Conservation (phyloP, 1,140 invertebrate genomes). For the Drosophila setifemur region DNA sequence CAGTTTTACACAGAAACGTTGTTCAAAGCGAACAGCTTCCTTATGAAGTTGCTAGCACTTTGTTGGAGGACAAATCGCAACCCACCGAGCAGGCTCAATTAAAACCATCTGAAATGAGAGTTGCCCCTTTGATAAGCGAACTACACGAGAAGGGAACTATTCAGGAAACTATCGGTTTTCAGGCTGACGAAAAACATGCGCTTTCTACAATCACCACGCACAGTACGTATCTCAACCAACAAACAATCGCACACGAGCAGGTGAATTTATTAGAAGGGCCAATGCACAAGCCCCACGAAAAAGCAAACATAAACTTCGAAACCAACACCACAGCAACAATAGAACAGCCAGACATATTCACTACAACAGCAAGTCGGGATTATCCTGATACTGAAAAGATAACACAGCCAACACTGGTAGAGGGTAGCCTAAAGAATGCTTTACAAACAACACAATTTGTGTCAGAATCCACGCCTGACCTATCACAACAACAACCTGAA, state of each 20-base stretch:
- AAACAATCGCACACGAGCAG: constrained; percentile 45
- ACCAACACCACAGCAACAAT: constrained; percentile 19
- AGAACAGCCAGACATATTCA: constrained; percentile 31
- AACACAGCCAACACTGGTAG: constrained; percentile 10
- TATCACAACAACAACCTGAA: constrained; percentile 3
- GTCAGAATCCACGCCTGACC: constrained; percentile 8
- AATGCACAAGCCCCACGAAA: constrained; percentile 6
- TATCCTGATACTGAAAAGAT: not conserved
- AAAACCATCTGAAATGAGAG: constrained; percentile 1
- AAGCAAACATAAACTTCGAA: constrained; percentile 32
- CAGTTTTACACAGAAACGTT: constrained; percentile 44
- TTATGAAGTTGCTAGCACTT: constrained; percentile 59
- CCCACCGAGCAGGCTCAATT: constrained; percentile 34
- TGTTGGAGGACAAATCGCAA: constrained; percentile 45
- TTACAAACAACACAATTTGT: constrained; percentile 27
- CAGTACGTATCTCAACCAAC: constrained; percentile 51
- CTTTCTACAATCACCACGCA: constrained; percentile 29
- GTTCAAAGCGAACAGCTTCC: constrained; percentile 64
- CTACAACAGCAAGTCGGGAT: not conserved
- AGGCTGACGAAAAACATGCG: constrained; percentile 13
- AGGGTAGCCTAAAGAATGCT: constrained; percentile 12
- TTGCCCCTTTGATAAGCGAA: constrained; percentile 36
- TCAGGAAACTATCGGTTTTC: constrained; percentile 6
- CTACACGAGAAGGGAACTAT: constrained; percentile 30
- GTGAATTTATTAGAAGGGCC: constrained; percentile 12